phyloP scores from a whole-genome alignment of 1,140 invertebrate genomes.

The Drosophila paulistorum region DNA sequence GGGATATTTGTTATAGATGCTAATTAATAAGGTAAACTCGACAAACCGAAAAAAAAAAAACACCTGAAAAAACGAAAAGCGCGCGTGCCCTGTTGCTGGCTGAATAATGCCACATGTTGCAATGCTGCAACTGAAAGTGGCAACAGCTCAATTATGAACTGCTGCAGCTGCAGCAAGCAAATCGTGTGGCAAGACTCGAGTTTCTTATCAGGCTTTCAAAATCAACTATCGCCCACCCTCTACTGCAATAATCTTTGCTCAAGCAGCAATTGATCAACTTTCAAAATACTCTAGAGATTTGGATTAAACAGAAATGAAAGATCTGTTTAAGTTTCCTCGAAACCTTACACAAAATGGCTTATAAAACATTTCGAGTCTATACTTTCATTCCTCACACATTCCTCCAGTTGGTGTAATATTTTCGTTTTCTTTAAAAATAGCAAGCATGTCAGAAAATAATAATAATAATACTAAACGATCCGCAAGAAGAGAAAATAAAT shows the following conservation, averaged over 20 bases:
- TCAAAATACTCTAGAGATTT: background rate
- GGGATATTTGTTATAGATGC: constrained; percentile 16
- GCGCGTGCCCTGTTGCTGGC: constrained; percentile 3
- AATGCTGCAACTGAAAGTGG: constrained; percentile 15
- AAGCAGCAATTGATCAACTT: background rate
- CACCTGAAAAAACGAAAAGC: background rate
- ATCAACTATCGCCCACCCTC: constrained; percentile 38
- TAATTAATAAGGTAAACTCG: constrained; percentile 72
- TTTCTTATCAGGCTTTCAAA: constrained; percentile 53
- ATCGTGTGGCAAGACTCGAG: constrained; percentile 54
- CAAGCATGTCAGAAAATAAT: constrained; percentile 30
- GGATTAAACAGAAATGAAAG: too few species aligned
- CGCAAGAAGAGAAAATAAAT: background rate
- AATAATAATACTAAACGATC: background rate
- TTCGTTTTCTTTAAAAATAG: constrained; percentile 69
- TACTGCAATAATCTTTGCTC: background rate
- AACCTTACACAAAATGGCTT: too few species aligned
- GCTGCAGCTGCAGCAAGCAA: constrained; percentile 24
- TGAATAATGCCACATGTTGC: constrained; percentile 3
- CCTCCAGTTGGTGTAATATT: constrained; percentile 24
- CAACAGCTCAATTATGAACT: constrained; percentile 70
- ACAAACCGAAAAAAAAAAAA: constrained; percentile 34
- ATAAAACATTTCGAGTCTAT: too few species aligned
- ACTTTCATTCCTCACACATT: too few species aligned
- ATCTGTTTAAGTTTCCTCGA: too few species aligned